Base-by-base conservation (phyloP, 1,140 invertebrate genomes). In the Drosophila watanabei region DNA sequence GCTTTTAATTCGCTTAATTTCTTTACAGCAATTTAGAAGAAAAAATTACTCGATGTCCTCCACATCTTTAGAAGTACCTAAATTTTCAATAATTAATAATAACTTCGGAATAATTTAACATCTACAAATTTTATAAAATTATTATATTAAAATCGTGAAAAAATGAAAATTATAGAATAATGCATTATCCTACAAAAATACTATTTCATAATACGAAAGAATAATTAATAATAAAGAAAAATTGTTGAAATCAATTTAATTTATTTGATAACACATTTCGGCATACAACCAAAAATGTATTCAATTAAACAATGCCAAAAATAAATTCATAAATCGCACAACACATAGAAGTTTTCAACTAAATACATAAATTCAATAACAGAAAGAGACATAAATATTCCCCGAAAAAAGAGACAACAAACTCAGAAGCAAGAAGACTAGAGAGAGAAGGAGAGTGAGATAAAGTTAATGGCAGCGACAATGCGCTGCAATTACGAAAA, bases 401-500 rank as follows among this genome's bases (percentile, higher is more conserved):
- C 48, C 5, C 13, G 5, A 46, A n/a, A 24, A 49, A 24, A 51
- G 32, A 39, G 18, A 69, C 30, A 43, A 52, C 24, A 51, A 35
- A 37, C 20, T 9, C 18, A 3, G 3, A 14, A 39, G n/a, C 33
- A 24, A 11, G 9, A 39, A n/a, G 33, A 10, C 33, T 2, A 35
- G 39, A 11, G 32, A 10, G 39, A 28, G 5, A 33, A 41, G 35
- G n/a, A 35, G 16, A 41, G 41, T 45, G 24, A 61, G 30, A 30
- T 54, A 59, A 18, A 73, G 28, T 58, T 73, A 75, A 75, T 75
- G 56, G 56, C 71, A 75, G 46, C 43, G 72, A 79, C 75, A 79
- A 78, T 79, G 64, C 51, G 64, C 62, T 35, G 63, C 75, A 77
- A 78, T 78, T 78, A 78, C 73, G 63, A 77, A 77, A 77, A 59